Conservation (phyloP, 2,113 vertebrate species). For the Galeopterus variegatus region DNA sequence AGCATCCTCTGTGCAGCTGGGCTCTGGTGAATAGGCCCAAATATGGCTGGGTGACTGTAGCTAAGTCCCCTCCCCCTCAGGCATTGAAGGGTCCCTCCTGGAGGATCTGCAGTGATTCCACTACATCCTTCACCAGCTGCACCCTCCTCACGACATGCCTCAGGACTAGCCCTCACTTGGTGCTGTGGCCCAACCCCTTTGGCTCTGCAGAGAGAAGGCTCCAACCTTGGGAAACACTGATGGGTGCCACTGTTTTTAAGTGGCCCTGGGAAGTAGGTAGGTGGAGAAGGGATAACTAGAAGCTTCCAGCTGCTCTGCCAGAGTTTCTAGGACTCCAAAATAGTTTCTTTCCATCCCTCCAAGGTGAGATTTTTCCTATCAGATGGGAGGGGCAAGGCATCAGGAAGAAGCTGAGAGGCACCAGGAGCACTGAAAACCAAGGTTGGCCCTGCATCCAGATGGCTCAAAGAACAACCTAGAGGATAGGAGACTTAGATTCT, state of each 20-base stretch:
- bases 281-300: neutral
- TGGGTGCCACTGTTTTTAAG: neutral
- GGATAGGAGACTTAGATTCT: neutral
- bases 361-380: conserved; percentile 9
- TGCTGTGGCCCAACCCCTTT: neutral
- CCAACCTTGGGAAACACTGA: neutral
- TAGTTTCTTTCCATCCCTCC: neutral
- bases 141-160: neutral
- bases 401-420: neutral
- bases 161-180: neutral
- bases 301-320: neutral
- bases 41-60: neutral
- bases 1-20: neutral
- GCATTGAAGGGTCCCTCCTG: neutral
- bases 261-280: neutral
- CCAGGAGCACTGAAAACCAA: neutral
- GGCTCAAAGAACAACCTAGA: neutral
- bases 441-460: neutral
- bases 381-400: neutral
- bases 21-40: neutral
- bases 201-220: neutral
- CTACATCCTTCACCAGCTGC: neutral
- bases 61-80: neutral
- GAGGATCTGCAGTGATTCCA: neutral
- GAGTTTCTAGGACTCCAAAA: neutral